phyloP scores from a whole-genome alignment of 2,113 vertebrate genomes.

The Dasyurus viverrinus region DNA sequence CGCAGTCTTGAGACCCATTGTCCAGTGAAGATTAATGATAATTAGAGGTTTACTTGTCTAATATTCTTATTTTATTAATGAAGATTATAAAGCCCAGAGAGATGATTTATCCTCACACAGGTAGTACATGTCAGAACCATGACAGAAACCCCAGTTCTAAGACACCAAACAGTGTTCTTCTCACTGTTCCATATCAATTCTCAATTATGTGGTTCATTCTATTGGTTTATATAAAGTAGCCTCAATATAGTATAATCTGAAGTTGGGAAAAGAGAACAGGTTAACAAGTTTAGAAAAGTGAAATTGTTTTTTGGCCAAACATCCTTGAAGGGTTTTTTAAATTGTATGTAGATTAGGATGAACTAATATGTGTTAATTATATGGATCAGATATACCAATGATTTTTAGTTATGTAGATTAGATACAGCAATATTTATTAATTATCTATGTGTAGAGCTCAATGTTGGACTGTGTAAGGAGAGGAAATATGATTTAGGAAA shows the following conservation, averaged over 20 bases:
- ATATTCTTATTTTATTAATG: too few relatives aligned
- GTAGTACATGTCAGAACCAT: too few relatives aligned
- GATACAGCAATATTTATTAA: background rate
- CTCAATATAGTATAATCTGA: slow-evolving; percentile 8
- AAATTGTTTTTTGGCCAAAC: background rate
- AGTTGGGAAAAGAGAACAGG: background rate
- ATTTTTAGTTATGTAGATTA: background rate
- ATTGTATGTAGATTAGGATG: background rate
- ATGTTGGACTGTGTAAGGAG: background rate
- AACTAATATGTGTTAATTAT: background rate
- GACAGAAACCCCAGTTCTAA: too few relatives aligned
- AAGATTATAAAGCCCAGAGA: too few relatives aligned
- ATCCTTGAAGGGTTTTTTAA: background rate
- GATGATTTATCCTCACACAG: too few relatives aligned
- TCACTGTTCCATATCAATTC: background rate
- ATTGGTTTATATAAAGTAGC: background rate
- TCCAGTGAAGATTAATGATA: background rate
- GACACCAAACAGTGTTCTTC: background rate
- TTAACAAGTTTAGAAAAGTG: background rate
- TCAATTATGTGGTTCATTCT: background rate
- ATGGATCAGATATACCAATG: background rate
- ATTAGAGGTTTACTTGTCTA: background rate
- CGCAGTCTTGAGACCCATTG: background rate
- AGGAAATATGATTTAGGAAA: background rate
- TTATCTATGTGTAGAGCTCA: background rate